A percentile compares a stretch with the other conserved stretches of the same genome.
Evolutionary conservation across 2,888 invertebrate species (phyloP).

Genomic region (Cylloceria caligata): DNA sequence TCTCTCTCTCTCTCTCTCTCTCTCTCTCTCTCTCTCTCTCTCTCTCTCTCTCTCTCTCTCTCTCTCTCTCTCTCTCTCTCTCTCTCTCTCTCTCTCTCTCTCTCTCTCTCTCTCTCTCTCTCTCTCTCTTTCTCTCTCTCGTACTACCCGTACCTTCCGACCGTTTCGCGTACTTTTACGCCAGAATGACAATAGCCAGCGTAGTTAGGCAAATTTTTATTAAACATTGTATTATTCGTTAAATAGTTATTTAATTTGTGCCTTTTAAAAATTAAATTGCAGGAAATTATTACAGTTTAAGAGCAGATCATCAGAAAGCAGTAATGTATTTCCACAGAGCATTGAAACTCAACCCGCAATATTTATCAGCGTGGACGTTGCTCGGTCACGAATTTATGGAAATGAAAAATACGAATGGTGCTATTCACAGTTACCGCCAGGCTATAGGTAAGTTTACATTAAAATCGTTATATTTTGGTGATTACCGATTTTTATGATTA

Average conservation of each 20-base stretch:
- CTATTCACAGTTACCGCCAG: conserved; percentile 98
- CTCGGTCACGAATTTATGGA: conserved; percentile 99
- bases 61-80: too few relatives aligned
- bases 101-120: too few relatives aligned
- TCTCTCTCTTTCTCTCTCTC: too few relatives aligned
- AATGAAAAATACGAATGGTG: conserved; percentile 98
- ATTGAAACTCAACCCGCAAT: conserved; percentile 96
- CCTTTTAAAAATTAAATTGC: conserved; percentile 51
- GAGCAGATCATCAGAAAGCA: conserved; percentile 98
- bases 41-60: too few relatives aligned
- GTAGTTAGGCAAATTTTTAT: background rate
- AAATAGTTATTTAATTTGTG: background rate
- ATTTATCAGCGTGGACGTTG: conserved; percentile 98
- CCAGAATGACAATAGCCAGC: too few relatives aligned
- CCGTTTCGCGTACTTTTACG: too few relatives aligned
- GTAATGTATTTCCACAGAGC: conserved; percentile 98
- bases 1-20: too few relatives aligned
- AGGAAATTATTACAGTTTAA: conserved; percentile 98
- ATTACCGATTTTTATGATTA: conserved; percentile 7
- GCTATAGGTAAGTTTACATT: conserved; percentile 91
- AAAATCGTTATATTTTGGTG: background rate
- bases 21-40: too few relatives aligned
- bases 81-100: too few relatives aligned
- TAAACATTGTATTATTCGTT: background rate
- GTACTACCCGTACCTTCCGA: too few relatives aligned